Evolutionary conservation across 2,797 vertebrate species (phyloP), one percentile per base, ranked within the genome.

Genomic region (Sebastes taczanowskii): DNA sequence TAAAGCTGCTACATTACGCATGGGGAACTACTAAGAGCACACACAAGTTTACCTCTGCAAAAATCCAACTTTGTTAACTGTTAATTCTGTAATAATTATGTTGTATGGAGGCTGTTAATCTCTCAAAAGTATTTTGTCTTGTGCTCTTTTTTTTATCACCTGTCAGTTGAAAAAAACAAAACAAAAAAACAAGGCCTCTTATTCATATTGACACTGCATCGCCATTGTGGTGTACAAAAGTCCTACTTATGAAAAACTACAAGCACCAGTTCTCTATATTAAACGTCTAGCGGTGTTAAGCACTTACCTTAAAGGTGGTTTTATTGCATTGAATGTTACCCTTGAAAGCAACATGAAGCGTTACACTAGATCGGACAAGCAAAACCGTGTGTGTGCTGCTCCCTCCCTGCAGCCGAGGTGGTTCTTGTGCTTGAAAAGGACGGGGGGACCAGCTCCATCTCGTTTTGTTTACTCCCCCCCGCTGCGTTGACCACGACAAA

Each of bases 251-350:
- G 83, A 89, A 85, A 93, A 82, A 82, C 85, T 85, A 77, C 70
- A 92, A 93, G 92, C 93, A 93, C 90, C 89, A 76, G 42, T 68
- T 80, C 7, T 77, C 63, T 49, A 66, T 78, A 85, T 55, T 82
- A 80, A 86, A 84, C 58, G 59, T 76, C 69, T 88, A 77, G 71
- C 81, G 81, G 72, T 75, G 77, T 86, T 78, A 89, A 94, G 91
- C 90, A 93, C 90, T 92, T 93, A 89, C 78, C 83, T 91, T 90
- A 88, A 81, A 77, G 81, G 88, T 78, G 61, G 71, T 83, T 49
- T 89, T 90, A 92, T 90, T 94, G 93, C 88, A 91, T 81, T 90
- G 84, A 89, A 76, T 74, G 82, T 87, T 77, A 85, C 79, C 73
- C 65, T 86, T 78, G 58, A 91, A 92, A 91, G 88, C 86, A 82